phyloP scores from a whole-genome alignment of 53 echinoderm and acorn worm species.

The Glandiceps talaboti region DNA sequence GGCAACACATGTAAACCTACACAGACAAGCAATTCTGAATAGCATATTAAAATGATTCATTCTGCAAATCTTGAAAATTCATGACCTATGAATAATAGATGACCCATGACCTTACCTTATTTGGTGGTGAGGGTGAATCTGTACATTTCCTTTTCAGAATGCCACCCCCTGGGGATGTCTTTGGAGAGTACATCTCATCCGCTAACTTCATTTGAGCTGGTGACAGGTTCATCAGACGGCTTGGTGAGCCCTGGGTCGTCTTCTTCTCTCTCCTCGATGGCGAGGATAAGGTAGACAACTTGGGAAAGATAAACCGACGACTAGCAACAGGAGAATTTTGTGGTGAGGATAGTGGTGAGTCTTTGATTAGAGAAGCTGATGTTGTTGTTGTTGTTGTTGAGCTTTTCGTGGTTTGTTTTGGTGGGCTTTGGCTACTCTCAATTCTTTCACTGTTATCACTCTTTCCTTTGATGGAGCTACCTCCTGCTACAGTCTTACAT shows the following conservation, averaged over 20 bases:
- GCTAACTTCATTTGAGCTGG: slow-evolving; percentile 35
- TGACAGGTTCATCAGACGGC: not conserved
- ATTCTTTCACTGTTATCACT: not conserved
- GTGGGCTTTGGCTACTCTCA: not conserved
- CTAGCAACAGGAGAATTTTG: not conserved
- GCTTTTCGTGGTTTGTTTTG: not conserved
- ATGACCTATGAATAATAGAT: not conserved
- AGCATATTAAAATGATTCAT: too few species aligned
- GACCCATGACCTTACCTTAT: slow-evolving; percentile 38
- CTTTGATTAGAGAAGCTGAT: too few species aligned
- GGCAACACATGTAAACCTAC: not conserved
- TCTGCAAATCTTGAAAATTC: not conserved
- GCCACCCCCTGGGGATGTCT: slow-evolving; percentile 72
- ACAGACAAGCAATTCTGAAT: not conserved
- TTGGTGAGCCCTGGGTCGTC: not conserved
- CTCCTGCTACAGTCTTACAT: not conserved
- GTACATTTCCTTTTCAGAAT: slow-evolving; percentile 56
- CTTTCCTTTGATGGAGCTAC: not conserved
- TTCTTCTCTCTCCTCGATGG: not conserved
- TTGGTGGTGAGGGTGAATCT: slow-evolving; percentile 72
- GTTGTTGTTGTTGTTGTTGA: not conserved
- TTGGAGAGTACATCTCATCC: slow-evolving; percentile 61
- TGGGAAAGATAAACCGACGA: not conserved
- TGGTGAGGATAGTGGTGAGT: not conserved
- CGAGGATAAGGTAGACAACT: not conserved